Conservation (phyloP, 2,797 vertebrate species). For the Neosalanx taihuensis region DNA sequence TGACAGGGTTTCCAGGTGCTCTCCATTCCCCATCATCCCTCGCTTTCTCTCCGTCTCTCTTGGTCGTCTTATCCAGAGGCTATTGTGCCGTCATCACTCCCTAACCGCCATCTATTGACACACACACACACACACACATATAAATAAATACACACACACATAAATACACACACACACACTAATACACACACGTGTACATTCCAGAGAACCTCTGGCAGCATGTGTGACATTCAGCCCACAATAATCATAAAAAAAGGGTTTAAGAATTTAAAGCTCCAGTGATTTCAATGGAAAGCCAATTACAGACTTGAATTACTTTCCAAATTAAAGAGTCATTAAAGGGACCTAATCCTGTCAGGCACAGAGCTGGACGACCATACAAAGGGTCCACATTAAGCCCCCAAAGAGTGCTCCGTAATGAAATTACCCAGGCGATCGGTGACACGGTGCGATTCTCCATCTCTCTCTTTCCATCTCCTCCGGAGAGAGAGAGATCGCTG, state of each 20-base stretch:
- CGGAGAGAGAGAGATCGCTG: constrained; percentile 29
- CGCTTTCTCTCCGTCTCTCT: constrained; percentile 1
- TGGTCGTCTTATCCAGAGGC: not conserved
- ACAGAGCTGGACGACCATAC: constrained; percentile 71
- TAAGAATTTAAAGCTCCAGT: constrained; percentile 92
- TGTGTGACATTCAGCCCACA: constrained; percentile 85
- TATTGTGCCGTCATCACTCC: constrained; percentile 1
- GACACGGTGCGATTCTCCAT: constrained; percentile 62
- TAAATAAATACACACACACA: constrained; percentile 12
- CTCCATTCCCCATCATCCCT: constrained; percentile 14
- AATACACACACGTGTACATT: constrained; percentile 32
- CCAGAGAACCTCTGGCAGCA: constrained; percentile 69
- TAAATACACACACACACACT: constrained; percentile 22
- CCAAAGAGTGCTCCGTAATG: constrained; percentile 68
- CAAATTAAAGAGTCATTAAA: constrained; percentile 96
- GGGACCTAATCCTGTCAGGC: constrained; percentile 92
- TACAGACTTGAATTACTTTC: constrained; percentile 97
- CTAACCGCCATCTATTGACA: not conserved
- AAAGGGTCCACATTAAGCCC: constrained; percentile 74
- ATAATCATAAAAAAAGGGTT: constrained; percentile 79
- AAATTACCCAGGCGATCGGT: constrained; percentile 61
- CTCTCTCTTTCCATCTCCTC: constrained; percentile 39
- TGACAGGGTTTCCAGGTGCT: constrained; percentile 45
- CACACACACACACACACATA: constrained; percentile 12
- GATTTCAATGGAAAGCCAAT: constrained; percentile 96